Conservation (phyloP, 2,888 invertebrate genomes). For the Augochlorella aurata region DNA sequence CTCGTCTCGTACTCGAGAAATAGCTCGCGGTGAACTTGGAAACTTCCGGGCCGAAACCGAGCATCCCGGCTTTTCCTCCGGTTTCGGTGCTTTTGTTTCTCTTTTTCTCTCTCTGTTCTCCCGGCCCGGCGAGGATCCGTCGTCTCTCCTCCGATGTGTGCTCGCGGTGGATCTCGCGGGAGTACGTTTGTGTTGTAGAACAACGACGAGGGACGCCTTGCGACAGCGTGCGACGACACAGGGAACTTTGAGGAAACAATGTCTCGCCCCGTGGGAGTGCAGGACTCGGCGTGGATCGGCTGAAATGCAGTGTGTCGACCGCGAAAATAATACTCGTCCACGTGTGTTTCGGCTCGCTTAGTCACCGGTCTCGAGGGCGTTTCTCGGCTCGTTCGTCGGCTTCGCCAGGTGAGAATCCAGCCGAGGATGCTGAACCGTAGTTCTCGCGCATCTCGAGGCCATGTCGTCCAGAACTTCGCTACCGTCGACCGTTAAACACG, state of each 20-base stretch:
- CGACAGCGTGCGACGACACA: slow-evolving; percentile 1
- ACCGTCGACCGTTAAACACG: background rate
- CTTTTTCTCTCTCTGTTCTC: background rate
- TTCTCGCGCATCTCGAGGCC: background rate
- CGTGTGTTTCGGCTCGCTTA: slow-evolving; percentile 51
- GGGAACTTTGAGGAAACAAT: slow-evolving; percentile 41
- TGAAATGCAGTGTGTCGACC: slow-evolving; percentile 51
- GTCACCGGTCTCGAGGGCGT: background rate
- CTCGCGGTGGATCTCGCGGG: slow-evolving; percentile 34
- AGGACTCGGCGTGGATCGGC: slow-evolving; percentile 37
- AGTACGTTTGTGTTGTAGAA: slow-evolving; percentile 25
- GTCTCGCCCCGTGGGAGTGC: slow-evolving; percentile 47
- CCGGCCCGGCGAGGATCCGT: background rate
- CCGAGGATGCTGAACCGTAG: background rate
- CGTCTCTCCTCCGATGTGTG: slow-evolving; percentile 7
- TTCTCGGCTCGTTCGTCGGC: background rate
- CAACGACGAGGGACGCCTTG: slow-evolving; percentile 5
- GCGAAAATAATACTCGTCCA: slow-evolving; percentile 46
- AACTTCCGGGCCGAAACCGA: slow-evolving; percentile 52
- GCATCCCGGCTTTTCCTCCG: slow-evolving; percentile 16
- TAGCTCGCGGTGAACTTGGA: slow-evolving; percentile 48
- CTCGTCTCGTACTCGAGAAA: slow-evolving; percentile 56
- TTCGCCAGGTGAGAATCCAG: slow-evolving; percentile 26
- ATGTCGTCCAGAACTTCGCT: background rate
- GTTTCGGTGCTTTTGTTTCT: slow-evolving; percentile 7